Conservation (phyloP, 2,888 invertebrate genomes). For the Clivina fossor region DNA sequence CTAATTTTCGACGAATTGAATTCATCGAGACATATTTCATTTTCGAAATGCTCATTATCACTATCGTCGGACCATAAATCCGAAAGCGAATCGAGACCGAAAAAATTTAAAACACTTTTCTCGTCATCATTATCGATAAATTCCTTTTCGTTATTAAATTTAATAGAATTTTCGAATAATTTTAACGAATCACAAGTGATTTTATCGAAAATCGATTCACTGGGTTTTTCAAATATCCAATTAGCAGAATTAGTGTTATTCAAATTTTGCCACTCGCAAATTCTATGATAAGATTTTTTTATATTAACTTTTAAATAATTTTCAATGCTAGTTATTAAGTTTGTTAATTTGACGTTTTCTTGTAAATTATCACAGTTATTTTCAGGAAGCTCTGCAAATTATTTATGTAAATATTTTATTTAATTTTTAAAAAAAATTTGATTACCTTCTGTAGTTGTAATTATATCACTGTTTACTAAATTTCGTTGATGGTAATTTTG, state of each 20-base stretch:
- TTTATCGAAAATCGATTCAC: conserved; percentile 41
- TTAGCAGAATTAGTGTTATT: not conserved
- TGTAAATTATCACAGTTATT: no score
- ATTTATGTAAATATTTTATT: no score
- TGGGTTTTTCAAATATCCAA: conserved; percentile 41
- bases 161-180: conserved; percentile 40
- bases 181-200: conserved; percentile 44
- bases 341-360: conserved; percentile 14
- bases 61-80: no score
- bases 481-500: no score
- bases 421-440: no score
- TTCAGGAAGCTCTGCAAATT: no score
- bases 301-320: conserved; percentile 25
- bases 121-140: not conserved
- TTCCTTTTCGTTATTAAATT: conserved; percentile 24
- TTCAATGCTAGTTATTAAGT: conserved; percentile 19
- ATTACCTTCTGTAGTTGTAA: no score
- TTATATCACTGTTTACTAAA: no score
- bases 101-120: not conserved
- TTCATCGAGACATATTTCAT: no score
- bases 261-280: conserved; percentile 50
- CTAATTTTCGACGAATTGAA: no score
- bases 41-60: no score
- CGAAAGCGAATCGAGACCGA: not conserved
- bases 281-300: conserved; percentile 49